Base-by-base conservation (phyloP, 2,113 vertebrate genomes). In the Antigone vipio region DNA sequence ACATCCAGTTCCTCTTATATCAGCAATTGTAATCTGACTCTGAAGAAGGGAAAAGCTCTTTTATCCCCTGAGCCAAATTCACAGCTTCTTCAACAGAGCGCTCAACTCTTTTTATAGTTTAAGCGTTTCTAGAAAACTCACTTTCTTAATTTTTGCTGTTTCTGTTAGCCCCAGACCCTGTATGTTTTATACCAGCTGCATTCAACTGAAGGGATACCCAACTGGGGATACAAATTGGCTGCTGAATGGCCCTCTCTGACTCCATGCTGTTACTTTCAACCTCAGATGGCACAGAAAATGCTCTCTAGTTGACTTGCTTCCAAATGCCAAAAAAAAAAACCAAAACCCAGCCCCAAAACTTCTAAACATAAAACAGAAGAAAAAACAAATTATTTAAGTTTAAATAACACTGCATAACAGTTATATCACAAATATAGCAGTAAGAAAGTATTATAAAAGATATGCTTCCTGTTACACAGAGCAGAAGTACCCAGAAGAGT, bases 171-270 rank as follows among this genome's bases (percentile, higher is more conserved):
- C 68, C 85, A 86, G 73, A 74, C 27, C 8, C 44, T 78, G 49
- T 50, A 67, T 96, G 47, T 76, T 92, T 75, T 81, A 52, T 52
- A 47, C 27, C 15, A 72, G 38, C 30, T 89, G 66, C 32, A 29
- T 84, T 92, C 68, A 89, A 20, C 72, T 72, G 30, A 91, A 91
- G 68, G 49, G 35, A 85, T 89, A 62, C 52, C 72, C 88, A 93
- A 56, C 68, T 56, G 64, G 52, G 86, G 73, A 40, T 86, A 94
- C 92, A 95, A 96, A 94, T 75, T 95, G 72, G 75, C 76, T 84
- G 72, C 64, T 96, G 91, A 95, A 87, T 60, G 81, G 52, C n/a
- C 35, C 30, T 49, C 76, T 75, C 44, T 64, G 88, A 84, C 49
- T 85, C 88, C 86, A 62, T 75, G 72, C 90, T 93, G 76, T 75